Percentiles rank a stretch among this genome's conserved stretches.
Conservation (phyloP, 2,113 vertebrate species). For the Astatotilapia flaviijosephi region DNA sequence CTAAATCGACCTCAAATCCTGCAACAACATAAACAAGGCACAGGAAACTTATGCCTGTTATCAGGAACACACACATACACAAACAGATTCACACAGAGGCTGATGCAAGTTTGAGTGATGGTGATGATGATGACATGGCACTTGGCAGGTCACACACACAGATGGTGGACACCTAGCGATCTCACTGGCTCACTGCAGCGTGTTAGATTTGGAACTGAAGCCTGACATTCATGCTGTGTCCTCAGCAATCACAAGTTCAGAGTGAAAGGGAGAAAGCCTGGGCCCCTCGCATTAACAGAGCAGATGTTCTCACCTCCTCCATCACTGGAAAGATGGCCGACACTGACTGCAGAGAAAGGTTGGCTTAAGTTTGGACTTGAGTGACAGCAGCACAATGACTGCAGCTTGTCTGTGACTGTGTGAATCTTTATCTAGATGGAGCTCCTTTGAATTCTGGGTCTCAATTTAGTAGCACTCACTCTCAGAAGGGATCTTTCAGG, state of each 20-base stretch:
- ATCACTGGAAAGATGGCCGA: slow-evolving; percentile 7
- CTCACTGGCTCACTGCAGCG: slow-evolving; percentile 32
- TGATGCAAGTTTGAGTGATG: slow-evolving; percentile 54
- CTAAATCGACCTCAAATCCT: background rate
- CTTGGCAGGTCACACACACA: slow-evolving; percentile 70
- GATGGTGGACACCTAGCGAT: slow-evolving; percentile 68
- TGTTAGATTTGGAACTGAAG: slow-evolving; percentile 40
- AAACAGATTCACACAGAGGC: slow-evolving; percentile 8
- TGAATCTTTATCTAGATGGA: slow-evolving; percentile 11
- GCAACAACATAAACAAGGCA: background rate
- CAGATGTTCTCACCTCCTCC: slow-evolving; percentile 55
- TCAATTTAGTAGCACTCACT: slow-evolving; percentile 13
- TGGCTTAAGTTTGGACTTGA: slow-evolving; percentile 23
- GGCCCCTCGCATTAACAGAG: slow-evolving; percentile 38
- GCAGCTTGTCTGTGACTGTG: background rate
- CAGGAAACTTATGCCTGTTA: background rate
- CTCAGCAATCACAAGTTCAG: slow-evolving; percentile 37
- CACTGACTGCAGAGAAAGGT: slow-evolving; percentile 4
- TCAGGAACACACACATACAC: background rate
- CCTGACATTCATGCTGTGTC: slow-evolving; percentile 38
- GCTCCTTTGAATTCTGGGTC: slow-evolving; percentile 25
- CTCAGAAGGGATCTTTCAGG: slow-evolving; percentile 6
- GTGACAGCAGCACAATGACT: slow-evolving; percentile 6
- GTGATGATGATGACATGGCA: slow-evolving; percentile 55
- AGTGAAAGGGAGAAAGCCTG: background rate